Evolutionary conservation across 2,888 invertebrate species (phyloP), one percentile per base, ranked within the genome.

Genomic region (Diadegma fenestrale): DNA sequence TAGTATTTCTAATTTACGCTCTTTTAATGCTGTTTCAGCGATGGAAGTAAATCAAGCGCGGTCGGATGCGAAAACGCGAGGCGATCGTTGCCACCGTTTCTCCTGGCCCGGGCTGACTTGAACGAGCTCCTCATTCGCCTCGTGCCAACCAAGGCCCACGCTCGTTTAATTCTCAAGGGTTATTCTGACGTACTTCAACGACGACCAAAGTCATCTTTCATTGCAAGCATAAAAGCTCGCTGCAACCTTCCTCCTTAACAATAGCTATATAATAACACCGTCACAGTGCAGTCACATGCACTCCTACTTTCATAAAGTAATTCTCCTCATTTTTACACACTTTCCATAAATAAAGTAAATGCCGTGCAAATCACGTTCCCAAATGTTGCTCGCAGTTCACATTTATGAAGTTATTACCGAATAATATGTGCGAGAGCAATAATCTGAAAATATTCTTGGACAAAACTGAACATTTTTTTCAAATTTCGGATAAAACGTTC

Each of bases 11-110:
- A 87, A 87, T 87, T 87, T 81, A 87, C 85, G 82, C 77, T 81
- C 80, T 87, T 87, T 87, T 87, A 84, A 87, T 87, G 87, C 87
- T 72, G 85, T 87, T 87, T 85, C 85, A 85, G 85, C 86, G 77
- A 77, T 64, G 66, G 76, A 66, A 83, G 80, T 71, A 84, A 84
- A 84, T 84, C 84, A 84, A 80, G 77, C 61, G 80, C 58, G 77
- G 64, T 77, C 41, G 48, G 77, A 72, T 22, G 75, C 73, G 80
- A 80, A 75, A 75, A 64, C 54, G 43, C 51, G 61, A 69, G 80
- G 48, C 80, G 77, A 84, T 80, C 80, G 80, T 77, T 80, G 80
- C 64, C 51, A 63, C 79, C 51, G 19, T 72, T 48, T 37, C 64
- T 63, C 68, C 33, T 54, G 26, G 41, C 54, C 33, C 71, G n/a